These are phyloP conservation scores for Drosophila oshimai DNA, from an alignment of 1,140 invertebrate genomes.

Conservation along the genomic window DNA sequence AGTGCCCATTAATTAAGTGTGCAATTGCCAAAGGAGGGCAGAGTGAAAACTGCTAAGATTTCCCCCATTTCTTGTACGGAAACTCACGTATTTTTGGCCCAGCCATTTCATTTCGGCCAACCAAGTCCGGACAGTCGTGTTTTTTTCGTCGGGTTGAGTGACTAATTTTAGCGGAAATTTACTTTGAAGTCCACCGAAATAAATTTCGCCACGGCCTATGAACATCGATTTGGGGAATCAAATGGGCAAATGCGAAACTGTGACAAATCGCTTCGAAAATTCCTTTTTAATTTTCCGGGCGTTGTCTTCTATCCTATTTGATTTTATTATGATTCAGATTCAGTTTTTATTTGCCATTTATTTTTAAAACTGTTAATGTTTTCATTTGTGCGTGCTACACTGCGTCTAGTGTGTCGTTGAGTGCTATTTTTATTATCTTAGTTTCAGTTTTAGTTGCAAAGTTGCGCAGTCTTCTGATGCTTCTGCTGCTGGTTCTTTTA, in stretches of 20 bases:
- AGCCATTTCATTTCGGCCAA: slow-evolving; percentile 32
- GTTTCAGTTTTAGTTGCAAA: slow-evolving; percentile 58
- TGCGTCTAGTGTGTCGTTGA: slow-evolving; percentile 29
- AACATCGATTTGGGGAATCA: slow-evolving; percentile 24
- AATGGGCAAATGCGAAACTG: slow-evolving; percentile 18
- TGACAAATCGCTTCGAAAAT: slow-evolving; percentile 49
- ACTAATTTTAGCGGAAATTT: slow-evolving; percentile 67
- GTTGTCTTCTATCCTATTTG: slow-evolving; percentile 1
- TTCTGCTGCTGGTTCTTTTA: neutral
- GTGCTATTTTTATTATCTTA: slow-evolving; percentile 68
- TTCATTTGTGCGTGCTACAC: slow-evolving; percentile 24
- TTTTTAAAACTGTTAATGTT: slow-evolving; percentile 42
- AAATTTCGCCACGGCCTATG: slow-evolving; percentile 16
- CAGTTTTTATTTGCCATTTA: slow-evolving; percentile 34
- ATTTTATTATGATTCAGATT: slow-evolving; percentile 7
- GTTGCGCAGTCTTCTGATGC: slow-evolving; percentile 51
- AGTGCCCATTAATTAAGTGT: slow-evolving; percentile 78
- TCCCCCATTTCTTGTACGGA: slow-evolving; percentile 5
- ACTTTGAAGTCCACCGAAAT: slow-evolving; percentile 62
- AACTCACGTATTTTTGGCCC: slow-evolving; percentile 53
- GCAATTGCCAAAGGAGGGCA: slow-evolving; percentile 58
- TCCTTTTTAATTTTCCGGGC: slow-evolving; percentile 27
- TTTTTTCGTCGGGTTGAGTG: slow-evolving; percentile 50
- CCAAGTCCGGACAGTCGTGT: slow-evolving; percentile 24
- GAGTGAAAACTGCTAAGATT: slow-evolving; percentile 18